A percentile compares a stretch with the other conserved stretches of the same genome.
Evolutionary conservation across 35 echinoderm and acorn worm species (phyloP).

Genomic region (Hemicentrotus pulcherrimus): DNA sequence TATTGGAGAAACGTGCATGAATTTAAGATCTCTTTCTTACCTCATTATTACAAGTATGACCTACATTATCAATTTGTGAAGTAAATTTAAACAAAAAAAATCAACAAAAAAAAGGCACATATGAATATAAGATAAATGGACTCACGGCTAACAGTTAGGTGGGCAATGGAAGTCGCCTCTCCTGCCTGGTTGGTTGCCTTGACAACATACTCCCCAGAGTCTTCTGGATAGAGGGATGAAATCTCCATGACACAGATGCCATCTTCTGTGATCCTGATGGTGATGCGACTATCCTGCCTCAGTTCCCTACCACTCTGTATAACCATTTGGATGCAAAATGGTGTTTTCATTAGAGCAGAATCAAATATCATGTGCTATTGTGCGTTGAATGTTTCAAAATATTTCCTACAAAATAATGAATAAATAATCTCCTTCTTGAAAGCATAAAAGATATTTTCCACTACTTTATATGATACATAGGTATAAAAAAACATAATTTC

Average conservation of each 20-base stretch:
- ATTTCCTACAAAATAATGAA: no score
- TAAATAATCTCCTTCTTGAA: no score
- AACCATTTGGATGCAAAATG: neutral
- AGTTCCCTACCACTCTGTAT: constrained; percentile 91
- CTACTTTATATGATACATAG: no score
- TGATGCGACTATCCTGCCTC: constrained; percentile 79
- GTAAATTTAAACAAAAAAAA: no score
- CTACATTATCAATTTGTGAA: no score
- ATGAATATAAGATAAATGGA: neutral
- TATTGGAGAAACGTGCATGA: no score
- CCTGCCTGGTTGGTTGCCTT: constrained; percentile 92
- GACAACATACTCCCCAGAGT: constrained; percentile 85
- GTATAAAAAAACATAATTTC: no score
- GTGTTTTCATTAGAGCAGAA: neutral
- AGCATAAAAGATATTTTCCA: no score
- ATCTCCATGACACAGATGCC: constrained; percentile 80
- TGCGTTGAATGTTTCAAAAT: no score
- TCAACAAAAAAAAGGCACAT: neutral
- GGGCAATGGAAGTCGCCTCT: constrained; percentile 85
- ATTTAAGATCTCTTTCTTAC: no score
- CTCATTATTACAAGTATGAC: no score
- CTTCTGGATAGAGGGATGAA: constrained; percentile 68
- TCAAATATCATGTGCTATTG: neutral
- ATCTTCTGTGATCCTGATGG: constrained; percentile 76
- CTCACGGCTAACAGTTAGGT: constrained; percentile 46